Conservation (phyloP, 2,113 vertebrate genomes). For the Xyrauchen texanus region DNA sequence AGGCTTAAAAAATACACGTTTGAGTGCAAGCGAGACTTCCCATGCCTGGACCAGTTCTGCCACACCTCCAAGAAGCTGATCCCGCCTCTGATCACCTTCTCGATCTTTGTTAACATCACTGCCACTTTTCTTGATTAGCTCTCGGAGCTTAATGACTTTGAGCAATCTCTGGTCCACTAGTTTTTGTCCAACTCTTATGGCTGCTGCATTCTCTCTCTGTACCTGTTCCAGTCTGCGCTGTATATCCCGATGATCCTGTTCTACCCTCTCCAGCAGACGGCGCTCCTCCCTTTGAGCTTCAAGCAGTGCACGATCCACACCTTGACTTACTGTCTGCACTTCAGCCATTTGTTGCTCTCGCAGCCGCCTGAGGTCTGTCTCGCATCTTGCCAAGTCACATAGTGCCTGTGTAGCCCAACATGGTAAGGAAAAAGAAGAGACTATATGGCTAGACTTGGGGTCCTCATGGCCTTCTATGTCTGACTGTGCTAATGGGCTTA, state of each 20-base stretch:
- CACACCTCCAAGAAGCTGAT: conserved; percentile 62
- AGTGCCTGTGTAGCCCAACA: conserved; percentile 68
- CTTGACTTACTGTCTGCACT: conserved; percentile 58
- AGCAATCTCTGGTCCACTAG: conserved; percentile 66
- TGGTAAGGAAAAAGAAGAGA: conserved; percentile 48
- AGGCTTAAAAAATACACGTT: conserved; percentile 74
- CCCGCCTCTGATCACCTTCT: conserved; percentile 45
- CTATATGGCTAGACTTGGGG: background rate
- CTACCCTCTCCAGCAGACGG: conserved; percentile 72
- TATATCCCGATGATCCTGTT: conserved; percentile 73
- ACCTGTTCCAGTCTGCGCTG: conserved; percentile 71
- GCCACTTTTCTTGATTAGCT: conserved; percentile 43
- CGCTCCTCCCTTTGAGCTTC: conserved; percentile 71
- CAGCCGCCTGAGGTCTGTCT: conserved; percentile 64
- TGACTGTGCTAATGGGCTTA: conserved; percentile 44
- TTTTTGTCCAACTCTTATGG: conserved; percentile 63
- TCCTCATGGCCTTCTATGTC: conserved; percentile 48
- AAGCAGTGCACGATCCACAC: conserved; percentile 70
- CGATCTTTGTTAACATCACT: conserved; percentile 45
- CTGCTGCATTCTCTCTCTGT: conserved; percentile 69
- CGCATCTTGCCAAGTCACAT: conserved; percentile 64
- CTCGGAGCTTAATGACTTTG: conserved; percentile 63
- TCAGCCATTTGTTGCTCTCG: conserved; percentile 61
- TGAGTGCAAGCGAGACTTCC: conserved; percentile 71
- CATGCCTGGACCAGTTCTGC: conserved; percentile 70